Conservation (phyloP, 2,797 vertebrate species). For the Merluccius polli region DNA sequence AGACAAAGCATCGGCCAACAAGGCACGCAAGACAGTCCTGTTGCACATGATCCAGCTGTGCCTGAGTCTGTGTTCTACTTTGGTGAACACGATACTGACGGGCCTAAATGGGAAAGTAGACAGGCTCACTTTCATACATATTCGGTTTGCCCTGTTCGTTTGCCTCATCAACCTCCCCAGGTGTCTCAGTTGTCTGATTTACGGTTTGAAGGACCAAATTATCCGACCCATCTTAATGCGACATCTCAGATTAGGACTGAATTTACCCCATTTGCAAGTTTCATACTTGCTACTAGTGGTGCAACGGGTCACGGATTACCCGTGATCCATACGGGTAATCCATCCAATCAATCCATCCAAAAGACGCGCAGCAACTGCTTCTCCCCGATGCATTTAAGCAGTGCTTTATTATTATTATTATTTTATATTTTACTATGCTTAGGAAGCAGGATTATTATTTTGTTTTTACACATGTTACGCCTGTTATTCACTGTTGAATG, state of each 20-base stretch:
- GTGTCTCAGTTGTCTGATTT: conserved; percentile 33
- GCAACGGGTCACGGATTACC: too few species aligned
- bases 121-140: background rate
- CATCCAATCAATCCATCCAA: too few species aligned
- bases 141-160: conserved; percentile 16
- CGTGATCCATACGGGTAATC: too few species aligned
- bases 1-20: background rate
- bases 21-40: conserved; percentile 23
- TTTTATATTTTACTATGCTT: too few species aligned
- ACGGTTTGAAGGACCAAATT: conserved; percentile 37
- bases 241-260: conserved; percentile 4
- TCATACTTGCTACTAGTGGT: background rate
- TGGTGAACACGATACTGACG: conserved; percentile 26
- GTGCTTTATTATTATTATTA: too few species aligned
- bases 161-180: conserved; percentile 23
- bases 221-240: conserved; percentile 19
- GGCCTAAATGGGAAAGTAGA: background rate
- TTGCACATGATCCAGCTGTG: conserved; percentile 27
- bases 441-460: too few species aligned
- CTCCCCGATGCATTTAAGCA: too few species aligned
- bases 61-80: conserved; percentile 37
- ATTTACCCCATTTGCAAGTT: background rate
- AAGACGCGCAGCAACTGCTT: too few species aligned
- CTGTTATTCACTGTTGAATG: too few species aligned
- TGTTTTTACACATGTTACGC: too few species aligned